phyloP scores from a whole-genome alignment of 2,113 vertebrate species.

The Atherinomorus stipes region DNA sequence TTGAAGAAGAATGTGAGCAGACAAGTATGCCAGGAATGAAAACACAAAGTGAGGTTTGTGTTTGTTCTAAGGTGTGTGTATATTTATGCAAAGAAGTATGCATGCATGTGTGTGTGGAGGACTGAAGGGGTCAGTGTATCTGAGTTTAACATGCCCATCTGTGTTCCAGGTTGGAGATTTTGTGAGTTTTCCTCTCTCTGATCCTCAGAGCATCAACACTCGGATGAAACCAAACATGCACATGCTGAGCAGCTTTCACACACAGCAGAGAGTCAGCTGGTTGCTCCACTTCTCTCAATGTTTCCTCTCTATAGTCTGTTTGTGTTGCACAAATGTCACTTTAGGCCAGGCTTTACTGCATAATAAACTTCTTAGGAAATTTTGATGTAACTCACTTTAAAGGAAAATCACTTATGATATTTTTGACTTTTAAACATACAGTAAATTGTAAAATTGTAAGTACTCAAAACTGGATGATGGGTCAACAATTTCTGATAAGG shows the following conservation, averaged over 20 bases:
- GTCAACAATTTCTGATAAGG: too few relatives aligned
- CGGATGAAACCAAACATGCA: slow-evolving; percentile 74
- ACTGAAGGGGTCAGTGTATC: slow-evolving; percentile 37
- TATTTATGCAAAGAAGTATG: slow-evolving; percentile 28
- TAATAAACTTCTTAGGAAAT: slow-evolving; percentile 3
- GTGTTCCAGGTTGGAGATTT: slow-evolving; percentile 46
- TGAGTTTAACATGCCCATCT: slow-evolving; percentile 32
- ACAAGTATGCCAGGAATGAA: slow-evolving; percentile 23
- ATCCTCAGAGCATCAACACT: slow-evolving; percentile 42
- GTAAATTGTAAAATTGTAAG: not conserved
- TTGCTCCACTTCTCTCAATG: slow-evolving; percentile 42
- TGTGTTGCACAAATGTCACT: slow-evolving; percentile 33
- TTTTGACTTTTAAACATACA: not conserved
- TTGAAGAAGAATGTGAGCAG: slow-evolving; percentile 1
- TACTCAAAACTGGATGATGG: too few relatives aligned
- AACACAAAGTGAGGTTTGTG: slow-evolving; percentile 26
- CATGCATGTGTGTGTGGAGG: slow-evolving; percentile 9
- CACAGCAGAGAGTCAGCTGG: slow-evolving; percentile 60
- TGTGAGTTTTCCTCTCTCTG: slow-evolving; percentile 38
- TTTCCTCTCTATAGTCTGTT: slow-evolving; percentile 18
- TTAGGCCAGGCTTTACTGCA: slow-evolving; percentile 10
- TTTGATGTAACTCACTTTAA: not conserved
- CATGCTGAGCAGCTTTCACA: slow-evolving; percentile 69
- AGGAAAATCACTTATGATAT: not conserved
- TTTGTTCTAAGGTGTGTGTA: slow-evolving; percentile 32